Percentiles rank a stretch among this genome's conserved stretches.
Conservation (phyloP, 2,888 invertebrate species). For the Mactromeris polynyma region DNA sequence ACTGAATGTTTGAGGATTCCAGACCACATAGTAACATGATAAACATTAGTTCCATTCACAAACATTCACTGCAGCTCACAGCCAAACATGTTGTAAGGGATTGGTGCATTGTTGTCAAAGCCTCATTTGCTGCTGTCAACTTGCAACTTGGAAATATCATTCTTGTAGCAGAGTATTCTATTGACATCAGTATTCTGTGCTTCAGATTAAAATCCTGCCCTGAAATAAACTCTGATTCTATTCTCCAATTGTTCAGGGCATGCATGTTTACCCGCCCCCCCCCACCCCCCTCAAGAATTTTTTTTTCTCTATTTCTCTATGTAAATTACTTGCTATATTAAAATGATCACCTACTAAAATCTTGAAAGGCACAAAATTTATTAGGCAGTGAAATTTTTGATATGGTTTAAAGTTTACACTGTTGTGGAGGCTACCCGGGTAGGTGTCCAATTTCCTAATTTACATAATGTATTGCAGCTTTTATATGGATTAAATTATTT, state of each 20-base stretch:
- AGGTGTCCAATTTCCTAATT: slow-evolving; percentile 38
- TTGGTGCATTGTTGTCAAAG: too few species aligned
- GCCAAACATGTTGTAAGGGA: not conserved
- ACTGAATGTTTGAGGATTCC: not conserved
- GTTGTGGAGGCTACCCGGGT: not conserved
- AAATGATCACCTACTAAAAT: slow-evolving; percentile 31
- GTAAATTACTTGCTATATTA: slow-evolving; percentile 32
- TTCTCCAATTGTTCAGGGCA: too few species aligned
- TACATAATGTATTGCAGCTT: slow-evolving; percentile 29
- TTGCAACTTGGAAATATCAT: too few species aligned
- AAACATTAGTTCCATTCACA: not conserved
- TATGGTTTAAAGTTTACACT: not conserved
- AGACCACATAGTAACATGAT: not conserved
- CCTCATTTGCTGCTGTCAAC: too few species aligned
- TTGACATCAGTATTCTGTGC: too few species aligned
- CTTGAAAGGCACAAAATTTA: slow-evolving; percentile 40
- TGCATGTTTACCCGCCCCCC: too few species aligned
- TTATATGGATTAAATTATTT: slow-evolving; percentile 33
- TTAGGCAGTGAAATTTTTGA: slow-evolving; percentile 24
- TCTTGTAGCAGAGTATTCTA: too few species aligned
- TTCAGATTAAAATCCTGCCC: too few species aligned
- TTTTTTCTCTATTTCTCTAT: slow-evolving; percentile 14
- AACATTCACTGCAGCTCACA: not conserved
- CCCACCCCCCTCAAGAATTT: not conserved
- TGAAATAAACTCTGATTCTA: too few species aligned